Evolutionary conservation across 2,797 vertebrate genomes (phyloP).

Genomic region (Lindbergichthys nudifrons): DNA sequence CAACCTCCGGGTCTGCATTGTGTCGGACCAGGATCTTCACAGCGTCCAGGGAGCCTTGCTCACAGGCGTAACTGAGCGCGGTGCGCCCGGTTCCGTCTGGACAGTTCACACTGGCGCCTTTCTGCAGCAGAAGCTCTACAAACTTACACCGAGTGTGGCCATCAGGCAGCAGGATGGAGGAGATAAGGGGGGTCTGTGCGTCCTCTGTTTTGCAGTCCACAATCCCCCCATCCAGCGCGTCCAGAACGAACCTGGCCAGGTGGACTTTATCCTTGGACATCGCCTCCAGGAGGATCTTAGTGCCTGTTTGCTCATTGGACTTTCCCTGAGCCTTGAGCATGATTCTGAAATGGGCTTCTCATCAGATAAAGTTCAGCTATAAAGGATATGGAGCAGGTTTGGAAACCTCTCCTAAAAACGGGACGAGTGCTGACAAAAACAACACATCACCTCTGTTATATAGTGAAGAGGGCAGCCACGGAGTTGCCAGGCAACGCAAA

Average conservation of each 20-base stretch:
- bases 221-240: conserved; percentile 81
- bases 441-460: conserved; percentile 60
- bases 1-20: conserved; percentile 79
- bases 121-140: conserved; percentile 78
- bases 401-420: conserved; percentile 25
- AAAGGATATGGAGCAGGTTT: conserved; percentile 24
- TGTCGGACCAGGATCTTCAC: conserved; percentile 80
- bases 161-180: conserved; percentile 74
- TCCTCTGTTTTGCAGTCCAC: conserved; percentile 74
- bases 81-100: conserved; percentile 78
- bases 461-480: conserved; percentile 21
- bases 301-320: conserved; percentile 60
- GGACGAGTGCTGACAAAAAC: conserved; percentile 38
- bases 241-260: conserved; percentile 80
- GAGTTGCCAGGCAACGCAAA: conserved; percentile 77
- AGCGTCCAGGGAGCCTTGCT: conserved; percentile 77
- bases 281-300: conserved; percentile 80
- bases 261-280: conserved; percentile 84
- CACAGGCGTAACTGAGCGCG: conserved; percentile 81
- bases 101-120: conserved; percentile 77
- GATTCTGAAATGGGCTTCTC: not conserved
- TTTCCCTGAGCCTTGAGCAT: conserved; percentile 72
- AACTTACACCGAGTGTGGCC: conserved; percentile 68
- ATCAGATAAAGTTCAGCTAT: not conserved
- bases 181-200: conserved; percentile 80